Base-by-base conservation (phyloP, 2,113 vertebrate species). In the Atractosteus spatula region DNA sequence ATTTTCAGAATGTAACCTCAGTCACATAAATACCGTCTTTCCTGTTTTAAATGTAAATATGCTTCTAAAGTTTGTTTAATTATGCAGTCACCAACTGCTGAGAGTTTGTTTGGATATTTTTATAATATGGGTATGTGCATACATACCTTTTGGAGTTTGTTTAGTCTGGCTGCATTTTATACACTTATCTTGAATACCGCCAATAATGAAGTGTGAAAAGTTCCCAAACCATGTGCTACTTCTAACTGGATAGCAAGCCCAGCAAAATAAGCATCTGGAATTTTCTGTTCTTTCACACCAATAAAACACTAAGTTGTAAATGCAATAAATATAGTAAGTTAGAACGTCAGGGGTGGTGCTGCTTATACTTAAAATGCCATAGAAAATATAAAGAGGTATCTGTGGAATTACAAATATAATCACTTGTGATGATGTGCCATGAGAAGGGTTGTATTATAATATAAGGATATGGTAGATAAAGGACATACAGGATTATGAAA, bases 141-240 rank as follows among this genome's bases (percentile, higher is more conserved):
- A n/a, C 56, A 67, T 44, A 72, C 55, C 56, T 59, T 57, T 41
- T 41, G 17, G 54, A 16, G 64, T 57, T 6, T 71, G 72, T 73
- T 73, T 73, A 68, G 72, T 68, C 72, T 73, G 72, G 12, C 65
- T 17, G 17, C 12, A 41, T 68, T 73, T 45, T 45, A n/a, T 62
- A 45, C 44, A 10, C 56, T 45, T 41, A 29, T 51, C 44, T 61
- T 54, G 11, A 54, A 17, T 11, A 29, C 64, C 17, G 14, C 8
- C 16, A 8, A 68, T 73, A 68, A 68, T 62, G 72, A 42, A 62
- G 65, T 73, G 66, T 62, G 66, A 72, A 66, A 55, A 54, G 16
- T 72, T 72, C 63, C 55, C 63, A 67, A 42, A 55, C 71, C 11
- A 7, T 14, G 63, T 44, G 62, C 41, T 11, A 13, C 29, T 66